A percentile compares a stretch with the other conserved stretches of the same genome.
Conservation (phyloP, 2,113 vertebrate species). For the Tupaia tana region DNA sequence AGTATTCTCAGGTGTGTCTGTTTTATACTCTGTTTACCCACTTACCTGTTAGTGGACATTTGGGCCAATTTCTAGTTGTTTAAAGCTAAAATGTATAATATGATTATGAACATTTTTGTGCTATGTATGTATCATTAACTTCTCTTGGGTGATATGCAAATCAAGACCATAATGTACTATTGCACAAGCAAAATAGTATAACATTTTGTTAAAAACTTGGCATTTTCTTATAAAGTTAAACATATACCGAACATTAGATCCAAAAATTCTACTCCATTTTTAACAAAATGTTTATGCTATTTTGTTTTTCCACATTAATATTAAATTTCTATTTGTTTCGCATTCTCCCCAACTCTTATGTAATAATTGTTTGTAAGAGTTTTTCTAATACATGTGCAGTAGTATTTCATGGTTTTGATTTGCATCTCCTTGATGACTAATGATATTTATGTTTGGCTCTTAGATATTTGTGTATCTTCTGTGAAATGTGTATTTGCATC, state of each 20-base stretch:
- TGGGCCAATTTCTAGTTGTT: conserved; percentile 20
- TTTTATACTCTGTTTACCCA: background rate
- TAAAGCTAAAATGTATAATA: conserved; percentile 12
- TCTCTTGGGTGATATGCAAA: background rate
- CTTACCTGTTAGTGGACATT: background rate
- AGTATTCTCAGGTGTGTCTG: background rate
- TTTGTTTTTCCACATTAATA: background rate
- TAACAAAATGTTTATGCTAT: background rate
- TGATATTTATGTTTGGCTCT: background rate
- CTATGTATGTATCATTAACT: conserved; percentile 12
- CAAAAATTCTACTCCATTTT: background rate
- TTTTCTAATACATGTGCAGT: background rate
- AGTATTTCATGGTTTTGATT: background rate
- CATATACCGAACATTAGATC: no score
- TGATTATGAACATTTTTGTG: background rate
- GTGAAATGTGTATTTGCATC: conserved; percentile 4
- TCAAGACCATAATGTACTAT: no score
- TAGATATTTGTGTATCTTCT: background rate
- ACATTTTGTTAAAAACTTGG: no score
- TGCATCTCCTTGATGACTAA: background rate
- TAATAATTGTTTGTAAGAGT: background rate
- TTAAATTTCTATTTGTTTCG: background rate
- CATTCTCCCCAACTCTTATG: background rate
- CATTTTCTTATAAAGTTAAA: no score
- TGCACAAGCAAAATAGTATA: no score